Percentiles rank a stretch among this genome's conserved stretches.
Conservation (phyloP, 2,888 invertebrate genomes). For the Apamea epomidion region DNA sequence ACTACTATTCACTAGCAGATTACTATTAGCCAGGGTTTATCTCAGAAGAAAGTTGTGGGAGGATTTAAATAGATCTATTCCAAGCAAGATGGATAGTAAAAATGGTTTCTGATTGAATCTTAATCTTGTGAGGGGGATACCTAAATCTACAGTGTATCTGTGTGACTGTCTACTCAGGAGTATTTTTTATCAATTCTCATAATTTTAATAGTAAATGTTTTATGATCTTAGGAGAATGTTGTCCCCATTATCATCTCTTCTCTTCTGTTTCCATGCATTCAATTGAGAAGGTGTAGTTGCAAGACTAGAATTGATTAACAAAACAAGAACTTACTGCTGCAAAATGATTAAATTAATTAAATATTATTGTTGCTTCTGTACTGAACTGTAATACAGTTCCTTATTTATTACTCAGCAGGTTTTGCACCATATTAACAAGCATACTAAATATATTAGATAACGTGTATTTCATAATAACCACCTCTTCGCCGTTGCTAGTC, state of each 20-base stretch:
- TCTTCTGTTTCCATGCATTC: background rate
- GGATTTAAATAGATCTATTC: background rate
- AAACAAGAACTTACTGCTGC: background rate
- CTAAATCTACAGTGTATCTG: background rate
- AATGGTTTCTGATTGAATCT: background rate
- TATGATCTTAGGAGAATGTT: background rate
- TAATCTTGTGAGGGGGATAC: background rate
- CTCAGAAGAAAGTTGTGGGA: background rate
- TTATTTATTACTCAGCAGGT: background rate
- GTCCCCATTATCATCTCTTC: background rate
- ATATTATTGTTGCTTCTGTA: background rate
- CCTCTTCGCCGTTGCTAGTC: slow-evolving; percentile 73
- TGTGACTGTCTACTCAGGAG: background rate
- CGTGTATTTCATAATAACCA: slow-evolving; percentile 35
- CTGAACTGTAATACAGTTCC: slow-evolving; percentile 4
- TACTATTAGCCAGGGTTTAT: background rate
- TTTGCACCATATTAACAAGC: slow-evolving; percentile 1
- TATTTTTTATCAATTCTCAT: background rate
- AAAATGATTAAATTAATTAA: background rate
- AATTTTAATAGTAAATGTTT: background rate
- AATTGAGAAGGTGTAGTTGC: background rate
- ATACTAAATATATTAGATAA: slow-evolving; percentile 24
- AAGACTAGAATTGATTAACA: background rate
- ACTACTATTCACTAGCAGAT: background rate
- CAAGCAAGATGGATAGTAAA: background rate